Evolutionary conservation across 2,797 vertebrate species (phyloP).

Genomic region (Sorex maritimensis): DNA sequence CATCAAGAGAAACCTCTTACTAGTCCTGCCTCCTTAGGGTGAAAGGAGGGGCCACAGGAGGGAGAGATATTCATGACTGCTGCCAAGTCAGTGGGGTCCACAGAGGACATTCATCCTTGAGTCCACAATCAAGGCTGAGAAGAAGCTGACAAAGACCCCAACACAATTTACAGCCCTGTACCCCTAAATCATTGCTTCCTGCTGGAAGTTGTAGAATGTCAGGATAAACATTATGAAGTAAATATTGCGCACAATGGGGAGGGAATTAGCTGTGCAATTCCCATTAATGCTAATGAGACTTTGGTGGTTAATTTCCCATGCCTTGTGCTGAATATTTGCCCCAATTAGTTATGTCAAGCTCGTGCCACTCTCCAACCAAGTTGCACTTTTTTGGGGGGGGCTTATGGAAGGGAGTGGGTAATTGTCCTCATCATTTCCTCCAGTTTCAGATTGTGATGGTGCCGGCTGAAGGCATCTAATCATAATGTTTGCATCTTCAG

Average conservation of each 20-base stretch:
- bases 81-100: not conserved
- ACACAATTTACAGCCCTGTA: conserved; percentile 21
- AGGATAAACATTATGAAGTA: conserved; percentile 86
- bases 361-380: conserved; percentile 71
- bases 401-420: not conserved
- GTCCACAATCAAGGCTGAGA: not conserved
- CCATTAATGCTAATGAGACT: conserved; percentile 87
- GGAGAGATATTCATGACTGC: not conserved
- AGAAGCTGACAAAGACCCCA: not conserved
- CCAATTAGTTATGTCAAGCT: conserved; percentile 86
- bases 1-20: not conserved
- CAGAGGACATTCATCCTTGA: not conserved
- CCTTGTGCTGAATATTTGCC: conserved; percentile 83
- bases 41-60: not conserved
- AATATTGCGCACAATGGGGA: conserved; percentile 86
- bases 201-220: conserved; percentile 79
- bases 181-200: conserved; percentile 73
- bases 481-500: conserved; percentile 18
- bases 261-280: conserved; percentile 85
- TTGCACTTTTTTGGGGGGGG: conserved; percentile 49
- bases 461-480: conserved; percentile 66
- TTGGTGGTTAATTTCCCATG: conserved; percentile 86
- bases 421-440: conserved; percentile 71
- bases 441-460: conserved; percentile 55
- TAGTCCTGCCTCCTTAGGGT: not conserved